A percentile compares a stretch with the other conserved stretches of the same genome.
phyloP scores from a whole-genome alignment of 2,113 vertebrate genomes.

The Thinocorus orbignyianus region DNA sequence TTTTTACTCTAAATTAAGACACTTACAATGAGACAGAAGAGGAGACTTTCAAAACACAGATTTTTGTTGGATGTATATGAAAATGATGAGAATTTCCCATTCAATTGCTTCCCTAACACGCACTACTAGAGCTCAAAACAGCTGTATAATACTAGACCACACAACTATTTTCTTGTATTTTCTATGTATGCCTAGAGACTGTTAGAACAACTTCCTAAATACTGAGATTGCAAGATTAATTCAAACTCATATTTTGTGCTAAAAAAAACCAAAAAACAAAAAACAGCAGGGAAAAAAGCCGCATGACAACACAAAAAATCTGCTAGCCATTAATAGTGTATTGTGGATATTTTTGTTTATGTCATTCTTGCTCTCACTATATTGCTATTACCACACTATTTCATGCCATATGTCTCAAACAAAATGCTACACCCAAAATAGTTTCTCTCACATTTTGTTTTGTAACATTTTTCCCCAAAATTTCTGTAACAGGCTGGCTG shows the following conservation, averaged over 20 bases:
- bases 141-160: background rate
- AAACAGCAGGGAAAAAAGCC: background rate
- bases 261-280: too few relatives aligned
- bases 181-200: background rate
- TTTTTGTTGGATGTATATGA: background rate
- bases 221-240: background rate
- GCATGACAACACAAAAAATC: background rate
- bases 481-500: background rate
- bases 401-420: background rate
- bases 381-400: background rate
- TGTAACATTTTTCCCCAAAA: background rate
- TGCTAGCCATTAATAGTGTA: background rate
- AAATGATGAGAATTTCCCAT: background rate
- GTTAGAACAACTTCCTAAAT: background rate
- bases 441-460: background rate
- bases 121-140: background rate
- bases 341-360: background rate
- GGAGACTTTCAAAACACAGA: background rate
- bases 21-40: background rate
- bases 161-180: background rate
- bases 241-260: background rate
- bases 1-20: background rate
- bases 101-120: background rate
- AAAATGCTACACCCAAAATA: background rate
- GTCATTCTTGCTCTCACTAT: background rate